phyloP scores from a whole-genome alignment of 2,888 invertebrate genomes.

The Prosapia bicincta region DNA sequence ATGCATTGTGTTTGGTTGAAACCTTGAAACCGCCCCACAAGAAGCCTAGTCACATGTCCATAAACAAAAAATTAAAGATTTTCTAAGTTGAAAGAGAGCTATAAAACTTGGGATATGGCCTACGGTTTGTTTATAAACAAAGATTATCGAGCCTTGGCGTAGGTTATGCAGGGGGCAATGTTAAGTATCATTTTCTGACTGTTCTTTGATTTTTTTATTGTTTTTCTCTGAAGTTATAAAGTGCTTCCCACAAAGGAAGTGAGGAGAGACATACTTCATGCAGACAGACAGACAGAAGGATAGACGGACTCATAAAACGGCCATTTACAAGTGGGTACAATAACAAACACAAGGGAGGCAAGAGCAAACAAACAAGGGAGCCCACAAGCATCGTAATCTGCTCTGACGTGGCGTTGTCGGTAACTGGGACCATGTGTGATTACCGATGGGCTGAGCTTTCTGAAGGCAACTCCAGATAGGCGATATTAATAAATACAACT shows the following conservation, averaged over 20 bases:
- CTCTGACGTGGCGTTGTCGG: no score
- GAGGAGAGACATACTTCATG: background rate
- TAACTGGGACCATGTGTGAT: background rate
- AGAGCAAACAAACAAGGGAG: background rate
- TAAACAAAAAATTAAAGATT: background rate
- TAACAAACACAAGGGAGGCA: background rate
- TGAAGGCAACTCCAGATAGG: no score
- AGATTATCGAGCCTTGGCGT: background rate
- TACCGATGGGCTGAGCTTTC: no score
- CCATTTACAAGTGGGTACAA: constrained; percentile 2
- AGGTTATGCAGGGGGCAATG: background rate
- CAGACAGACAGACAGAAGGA: background rate
- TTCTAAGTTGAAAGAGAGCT: background rate
- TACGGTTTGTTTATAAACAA: background rate
- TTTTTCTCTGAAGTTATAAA: background rate
- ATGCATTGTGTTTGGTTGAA: no score
- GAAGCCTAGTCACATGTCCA: background rate
- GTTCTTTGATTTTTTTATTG: constrained; percentile 1
- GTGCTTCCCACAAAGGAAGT: background rate
- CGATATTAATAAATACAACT: no score
- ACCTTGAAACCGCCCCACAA: background rate
- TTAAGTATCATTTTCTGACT: background rate
- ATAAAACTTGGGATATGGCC: background rate
- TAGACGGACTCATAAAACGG: background rate
- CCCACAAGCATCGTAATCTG: constrained; percentile 2